A percentile compares a stretch with the other conserved stretches of the same genome.
phyloP scores from a whole-genome alignment of 2,113 vertebrate genomes.

The Petroica traversi region DNA sequence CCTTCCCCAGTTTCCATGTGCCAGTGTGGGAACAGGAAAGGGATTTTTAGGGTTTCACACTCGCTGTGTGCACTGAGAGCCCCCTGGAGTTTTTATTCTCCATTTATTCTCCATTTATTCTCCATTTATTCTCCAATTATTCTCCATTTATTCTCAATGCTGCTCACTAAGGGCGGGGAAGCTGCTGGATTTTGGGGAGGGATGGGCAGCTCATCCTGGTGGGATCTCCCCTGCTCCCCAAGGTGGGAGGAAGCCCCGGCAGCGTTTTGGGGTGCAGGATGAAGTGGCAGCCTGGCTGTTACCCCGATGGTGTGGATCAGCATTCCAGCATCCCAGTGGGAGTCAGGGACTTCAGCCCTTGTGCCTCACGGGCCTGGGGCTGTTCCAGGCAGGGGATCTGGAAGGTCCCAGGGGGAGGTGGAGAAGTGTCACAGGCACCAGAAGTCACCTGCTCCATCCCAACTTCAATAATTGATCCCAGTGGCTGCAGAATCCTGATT shows the following conservation, averaged over 20 bases:
- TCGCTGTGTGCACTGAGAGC: neutral
- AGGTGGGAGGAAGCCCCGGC: neutral
- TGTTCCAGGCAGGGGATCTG: neutral
- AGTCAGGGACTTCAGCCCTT: accelerated
- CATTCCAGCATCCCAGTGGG: neutral
- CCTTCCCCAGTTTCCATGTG: neutral
- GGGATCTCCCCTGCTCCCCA: neutral
- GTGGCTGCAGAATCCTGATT: neutral
- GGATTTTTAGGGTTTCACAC: neutral
- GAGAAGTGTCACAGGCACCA: neutral
- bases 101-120: no score
- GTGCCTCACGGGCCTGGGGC: accelerated
- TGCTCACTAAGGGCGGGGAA: neutral
- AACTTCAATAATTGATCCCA: neutral
- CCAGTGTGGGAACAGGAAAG: neutral
- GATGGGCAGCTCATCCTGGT: neutral
- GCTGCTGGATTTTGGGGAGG: neutral
- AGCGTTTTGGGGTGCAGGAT: neutral
- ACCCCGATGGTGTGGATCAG: accelerated
- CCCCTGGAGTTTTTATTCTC: no score
- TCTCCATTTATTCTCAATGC: accelerated
- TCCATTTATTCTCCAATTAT: no score
- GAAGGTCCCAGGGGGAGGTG: neutral
- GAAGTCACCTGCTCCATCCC: neutral
- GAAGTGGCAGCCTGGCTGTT: neutral